Base-by-base conservation (phyloP, 64 coral and sea anemone species). In the Pachyseris speciosa region DNA sequence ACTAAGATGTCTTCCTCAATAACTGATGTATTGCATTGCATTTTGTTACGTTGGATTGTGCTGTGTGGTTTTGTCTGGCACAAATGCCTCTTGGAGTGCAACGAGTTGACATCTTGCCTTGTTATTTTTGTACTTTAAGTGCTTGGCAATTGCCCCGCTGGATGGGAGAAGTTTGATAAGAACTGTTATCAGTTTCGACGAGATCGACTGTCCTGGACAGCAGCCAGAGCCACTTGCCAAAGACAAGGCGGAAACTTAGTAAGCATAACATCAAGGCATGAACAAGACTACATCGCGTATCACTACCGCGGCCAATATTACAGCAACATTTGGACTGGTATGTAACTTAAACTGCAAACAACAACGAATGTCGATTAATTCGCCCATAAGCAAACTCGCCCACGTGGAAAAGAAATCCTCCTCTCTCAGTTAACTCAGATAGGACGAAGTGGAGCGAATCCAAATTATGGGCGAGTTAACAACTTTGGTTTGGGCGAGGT, bases 301-400 rank as follows among this genome's bases (percentile, higher is more conserved):
- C 86, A 92, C 72, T 95, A 81, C 29, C 81, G 41, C 13, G 4
- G 57, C 20, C 91, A 73, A 26, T 37, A 36, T 22, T 47, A 38
- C 26, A 53, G 68, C 52, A 36, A 44, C 8, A 74, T 98, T 10
- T 98, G 96, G 96, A 92, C 75, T 34, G 96, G 96, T 98, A 80
- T 88, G 88, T 86, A 38, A 19, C 48, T 64, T 68, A 2, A 0
- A 9, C 2, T 74, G 39, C 34, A 30, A 9, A 36, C 2, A 51
- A 58, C 59, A 71, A 57, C 8, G 22, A 29, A 41, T n/a, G n/a
- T n/a, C n/a, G n/a, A n/a, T n/a, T n/a, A n/a, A n/a, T n/a, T n/a
- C n/a, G n/a, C n/a, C n/a, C n/a, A n/a, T n/a, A n/a, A n/a, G n/a
- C n/a, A n/a, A n/a, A n/a, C n/a, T n/a, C n/a, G n/a, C n/a, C n/a